Percentiles rank a stretch among this genome's conserved stretches.
These are phyloP conservation scores for Agrotis exclamationis DNA, from an alignment of 2,888 invertebrate species.

Conservation along the genomic window DNA sequence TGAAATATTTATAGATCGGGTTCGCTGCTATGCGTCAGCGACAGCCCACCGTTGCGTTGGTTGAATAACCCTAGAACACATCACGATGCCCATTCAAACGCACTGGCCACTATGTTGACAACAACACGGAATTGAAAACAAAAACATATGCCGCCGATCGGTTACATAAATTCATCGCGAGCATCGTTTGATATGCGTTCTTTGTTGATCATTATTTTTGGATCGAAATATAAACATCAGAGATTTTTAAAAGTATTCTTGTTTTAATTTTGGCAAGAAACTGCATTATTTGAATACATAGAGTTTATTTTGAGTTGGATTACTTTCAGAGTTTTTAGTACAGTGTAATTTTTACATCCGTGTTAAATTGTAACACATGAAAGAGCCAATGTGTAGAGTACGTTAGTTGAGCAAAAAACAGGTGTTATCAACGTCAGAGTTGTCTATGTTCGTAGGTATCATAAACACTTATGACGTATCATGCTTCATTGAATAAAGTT, in stretches of 20 bases:
- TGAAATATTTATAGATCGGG: conserved; percentile 71
- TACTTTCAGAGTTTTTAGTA: conserved; percentile 8
- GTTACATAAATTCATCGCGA: conserved; percentile 38
- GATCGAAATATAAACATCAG: conserved; percentile 23
- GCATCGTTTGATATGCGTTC: conserved; percentile 6
- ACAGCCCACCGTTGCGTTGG: conserved; percentile 71
- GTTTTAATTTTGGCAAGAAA: conserved; percentile 45
- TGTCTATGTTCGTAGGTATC: conserved; percentile 20
- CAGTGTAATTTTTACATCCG: conserved; percentile 15
- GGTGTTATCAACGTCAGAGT: conserved; percentile 45
- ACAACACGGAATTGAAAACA: conserved; percentile 53
- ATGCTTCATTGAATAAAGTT: conserved; percentile 19
- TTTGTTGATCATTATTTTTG: conserved; percentile 43
- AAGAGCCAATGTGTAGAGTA: conserved; percentile 5
- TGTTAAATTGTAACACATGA: no score
- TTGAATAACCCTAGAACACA: conserved; percentile 82
- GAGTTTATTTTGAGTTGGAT: conserved; percentile 28
- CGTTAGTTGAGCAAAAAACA: conserved; percentile 23
- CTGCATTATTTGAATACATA: conserved; percentile 27
- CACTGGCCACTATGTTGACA: conserved; percentile 56
- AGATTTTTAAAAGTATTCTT: conserved; percentile 30
- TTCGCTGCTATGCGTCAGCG: conserved; percentile 68
- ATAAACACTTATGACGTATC: conserved; percentile 54
- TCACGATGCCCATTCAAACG: conserved; percentile 50
- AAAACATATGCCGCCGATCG: conserved; percentile 24